Evolutionary conservation across 2,113 vertebrate species (phyloP), one percentile per base, ranked within the genome.

Genomic region (Cyphomyrus discorhynchus): DNA sequence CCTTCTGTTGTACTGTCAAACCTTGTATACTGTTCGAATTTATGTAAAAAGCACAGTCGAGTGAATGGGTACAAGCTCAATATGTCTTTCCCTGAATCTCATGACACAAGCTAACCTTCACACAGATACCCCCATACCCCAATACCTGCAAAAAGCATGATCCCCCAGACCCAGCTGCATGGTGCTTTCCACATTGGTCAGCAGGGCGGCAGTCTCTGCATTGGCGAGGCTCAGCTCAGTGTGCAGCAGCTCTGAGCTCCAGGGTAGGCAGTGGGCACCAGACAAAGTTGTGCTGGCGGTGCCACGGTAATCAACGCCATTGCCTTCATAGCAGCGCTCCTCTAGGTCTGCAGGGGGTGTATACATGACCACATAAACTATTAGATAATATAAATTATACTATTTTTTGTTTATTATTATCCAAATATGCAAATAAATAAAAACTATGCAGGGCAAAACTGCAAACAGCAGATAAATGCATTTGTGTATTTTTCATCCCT

Each of bases 121-220:
- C 91, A 89, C 53, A 89, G 74, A 42, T 87, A n/a, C 39, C 3
- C 39, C 39, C 39, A 39, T 53, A 90, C 82, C 15, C 39, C 90
- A 96, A 94, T 90, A 98, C 98, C 98, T 97, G 97, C 98, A 99
- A 94, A 94, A 98, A 50, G 97, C 89, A 4, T 98, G 97, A 0
- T 96, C 95, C 21, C 98, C 98, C 24, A 99, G 92, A 77, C 98
- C 98, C 3, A 94, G 95, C 74, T 93, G 92, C 10, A 94, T 5
- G 0, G 95, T 94, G 0, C 94, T 85, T 0, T 42, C 92, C 90
- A 97, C 91, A 0, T 93, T 96, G 91, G 96, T 93, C 0, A 97
- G 95, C 83, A 94, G 92, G 10, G 95, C 5, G 0, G 95, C 94
- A 0, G 94, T 85, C 0, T 39, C 92, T 90, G 96, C 91, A 0